These are phyloP conservation scores for Albula glossodonta DNA, from an alignment of 2,113 vertebrate genomes.

Conservation along the genomic window DNA sequence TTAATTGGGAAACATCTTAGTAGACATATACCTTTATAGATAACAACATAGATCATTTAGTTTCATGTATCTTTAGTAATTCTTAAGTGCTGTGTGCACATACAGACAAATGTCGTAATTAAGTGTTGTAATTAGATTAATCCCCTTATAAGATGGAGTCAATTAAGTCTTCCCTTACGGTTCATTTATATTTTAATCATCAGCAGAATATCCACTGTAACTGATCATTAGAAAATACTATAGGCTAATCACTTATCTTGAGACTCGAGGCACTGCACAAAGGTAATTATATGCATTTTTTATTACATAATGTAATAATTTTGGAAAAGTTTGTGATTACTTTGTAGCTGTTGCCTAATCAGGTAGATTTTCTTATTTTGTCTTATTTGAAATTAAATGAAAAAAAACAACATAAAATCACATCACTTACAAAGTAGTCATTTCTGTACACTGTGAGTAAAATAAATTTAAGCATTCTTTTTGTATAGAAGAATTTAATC, in stretches of 20 bases:
- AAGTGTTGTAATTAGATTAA: constrained; percentile 36
- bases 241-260: background rate
- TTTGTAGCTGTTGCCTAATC: no score
- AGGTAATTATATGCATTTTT: background rate
- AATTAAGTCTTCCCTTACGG: constrained; percentile 50
- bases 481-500: background rate
- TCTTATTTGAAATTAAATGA: no score
- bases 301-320: background rate
- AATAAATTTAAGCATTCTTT: no score
- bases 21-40: constrained; percentile 5
- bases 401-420: no score
- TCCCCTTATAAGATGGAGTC: constrained; percentile 46
- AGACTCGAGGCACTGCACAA: no score
- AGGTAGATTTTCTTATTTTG: no score
- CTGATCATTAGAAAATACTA: background rate
- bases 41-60: constrained; percentile 18
- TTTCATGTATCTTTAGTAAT: constrained; percentile 14
- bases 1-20: constrained; percentile 28
- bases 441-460: no score
- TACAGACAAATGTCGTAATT: constrained; percentile 30
- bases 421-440: no score
- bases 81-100: constrained; percentile 24
- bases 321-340: background rate
- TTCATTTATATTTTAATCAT: constrained; percentile 42
- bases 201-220: constrained; percentile 25